These are phyloP conservation scores for Trematocara nigrifrons DNA, from an alignment of 2,113 vertebrate species.

Conservation along the genomic window DNA sequence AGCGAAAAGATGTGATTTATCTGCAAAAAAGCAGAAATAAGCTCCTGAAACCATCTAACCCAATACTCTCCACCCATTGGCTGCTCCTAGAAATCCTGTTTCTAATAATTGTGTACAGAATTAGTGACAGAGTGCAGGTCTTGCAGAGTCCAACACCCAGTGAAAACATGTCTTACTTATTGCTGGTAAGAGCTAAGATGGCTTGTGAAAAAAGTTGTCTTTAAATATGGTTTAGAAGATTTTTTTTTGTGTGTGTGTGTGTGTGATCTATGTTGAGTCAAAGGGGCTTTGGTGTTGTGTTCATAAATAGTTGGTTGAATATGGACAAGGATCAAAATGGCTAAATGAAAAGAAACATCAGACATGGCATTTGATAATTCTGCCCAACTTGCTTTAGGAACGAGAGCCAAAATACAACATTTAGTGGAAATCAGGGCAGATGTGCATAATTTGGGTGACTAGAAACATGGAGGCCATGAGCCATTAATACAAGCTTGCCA, in stretches of 20 bases:
- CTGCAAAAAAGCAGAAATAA: background rate
- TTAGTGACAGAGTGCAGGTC: background rate
- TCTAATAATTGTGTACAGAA: background rate
- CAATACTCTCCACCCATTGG: background rate
- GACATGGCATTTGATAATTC: background rate
- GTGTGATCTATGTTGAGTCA: background rate
- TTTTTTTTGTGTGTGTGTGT: accelerated
- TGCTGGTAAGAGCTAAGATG: background rate
- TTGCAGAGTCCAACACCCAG: background rate
- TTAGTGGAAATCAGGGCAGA: background rate
- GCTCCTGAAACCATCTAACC: background rate
- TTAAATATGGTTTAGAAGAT: background rate
- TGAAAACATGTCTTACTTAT: background rate
- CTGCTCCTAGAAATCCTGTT: background rate
- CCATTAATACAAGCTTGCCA: background rate
- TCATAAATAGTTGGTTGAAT: background rate
- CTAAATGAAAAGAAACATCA: background rate
- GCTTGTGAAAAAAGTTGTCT: background rate
- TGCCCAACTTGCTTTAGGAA: accelerated
- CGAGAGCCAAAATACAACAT: background rate
- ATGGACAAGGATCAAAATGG: background rate
- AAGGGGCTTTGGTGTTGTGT: background rate
- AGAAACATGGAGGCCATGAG: background rate
- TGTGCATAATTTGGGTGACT: background rate
- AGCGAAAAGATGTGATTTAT: accelerated